Conservation (phyloP, 1,140 invertebrate genomes). For the Onthophagus taurus region DNA sequence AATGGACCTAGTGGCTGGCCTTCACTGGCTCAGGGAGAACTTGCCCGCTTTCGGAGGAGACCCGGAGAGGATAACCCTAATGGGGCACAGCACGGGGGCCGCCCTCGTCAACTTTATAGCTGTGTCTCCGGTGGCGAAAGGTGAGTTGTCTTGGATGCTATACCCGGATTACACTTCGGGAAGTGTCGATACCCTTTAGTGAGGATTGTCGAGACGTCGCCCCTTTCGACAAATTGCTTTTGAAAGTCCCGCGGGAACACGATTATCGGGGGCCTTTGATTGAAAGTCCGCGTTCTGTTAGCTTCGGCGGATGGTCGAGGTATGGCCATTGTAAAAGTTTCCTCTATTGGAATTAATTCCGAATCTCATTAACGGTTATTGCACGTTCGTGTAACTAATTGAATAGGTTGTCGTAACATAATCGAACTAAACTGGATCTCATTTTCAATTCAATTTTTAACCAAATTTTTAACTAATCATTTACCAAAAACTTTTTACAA, state of each 20-base stretch:
- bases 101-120: constrained; percentile 88
- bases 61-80: constrained; percentile 75
- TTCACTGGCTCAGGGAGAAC: constrained; percentile 89
- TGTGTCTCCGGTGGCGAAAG: constrained; percentile 87
- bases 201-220: neutral
- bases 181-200: neutral
- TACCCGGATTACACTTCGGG: too few species aligned
- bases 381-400: too few species aligned
- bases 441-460: too few species aligned
- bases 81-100: constrained; percentile 90
- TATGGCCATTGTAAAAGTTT: too few species aligned
- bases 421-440: too few species aligned
- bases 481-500: too few species aligned
- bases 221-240: neutral
- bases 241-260: neutral
- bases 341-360: too few species aligned
- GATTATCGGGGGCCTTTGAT: neutral
- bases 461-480: too few species aligned
- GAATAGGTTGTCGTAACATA: too few species aligned
- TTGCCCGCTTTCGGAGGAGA: constrained; percentile 83
- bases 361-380: too few species aligned
- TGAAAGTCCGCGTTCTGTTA: neutral
- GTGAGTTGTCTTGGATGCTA: too few species aligned
- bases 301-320: too few species aligned
- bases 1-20: constrained; percentile 87